Evolutionary conservation across 2,113 vertebrate species (phyloP), one percentile per base, ranked within the genome.

Genomic region (Poeciliopsis prolifica): DNA sequence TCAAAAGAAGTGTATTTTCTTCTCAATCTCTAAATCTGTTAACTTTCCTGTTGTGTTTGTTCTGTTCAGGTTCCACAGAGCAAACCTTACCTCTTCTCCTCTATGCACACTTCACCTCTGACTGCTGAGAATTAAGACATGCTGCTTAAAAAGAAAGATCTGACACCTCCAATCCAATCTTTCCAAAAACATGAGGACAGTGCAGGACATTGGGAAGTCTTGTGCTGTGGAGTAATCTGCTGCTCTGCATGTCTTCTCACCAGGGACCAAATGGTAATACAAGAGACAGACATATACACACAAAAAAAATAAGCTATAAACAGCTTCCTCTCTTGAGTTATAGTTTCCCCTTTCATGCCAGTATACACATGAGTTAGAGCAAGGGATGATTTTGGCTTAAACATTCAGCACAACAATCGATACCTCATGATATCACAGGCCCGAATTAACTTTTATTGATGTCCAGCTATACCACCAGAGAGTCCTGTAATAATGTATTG

Each of bases 161-260:
- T 74, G 75, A 83, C 65, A 60, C 82, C 83, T 88, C 64, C n/a
- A 72, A 83, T 85, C 81, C 68, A 69, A 40, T 70, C 65, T 69
- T 68, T 48, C 37, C 68, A 42, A 66, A 72, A 74, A 79, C 68
- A 26, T n/a, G 40, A 33, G 72, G 40, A 74, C 29, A 78, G 62
- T 48, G 62, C 26, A 61, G 72, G 40, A 65, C 72, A 33, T 17
- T 42, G 42, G 70, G 82, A 82, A 81, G 6, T n/a, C 63, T 61
- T 71, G 58, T 40, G 30, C 67, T 26, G 65, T 44, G 42, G 70
- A 86, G 61, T 61, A 12, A 51, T 76, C 65, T 75, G 73, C 68
- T 60, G 74, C 61, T 58, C 26, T 68, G 72, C 67, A 29, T 66
- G 70, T 30, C 58, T 60, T 84, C 75, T 83, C 75, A 76, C 54